Conservation (phyloP, 2,888 invertebrate species). For the Syrphus vitripennis region DNA sequence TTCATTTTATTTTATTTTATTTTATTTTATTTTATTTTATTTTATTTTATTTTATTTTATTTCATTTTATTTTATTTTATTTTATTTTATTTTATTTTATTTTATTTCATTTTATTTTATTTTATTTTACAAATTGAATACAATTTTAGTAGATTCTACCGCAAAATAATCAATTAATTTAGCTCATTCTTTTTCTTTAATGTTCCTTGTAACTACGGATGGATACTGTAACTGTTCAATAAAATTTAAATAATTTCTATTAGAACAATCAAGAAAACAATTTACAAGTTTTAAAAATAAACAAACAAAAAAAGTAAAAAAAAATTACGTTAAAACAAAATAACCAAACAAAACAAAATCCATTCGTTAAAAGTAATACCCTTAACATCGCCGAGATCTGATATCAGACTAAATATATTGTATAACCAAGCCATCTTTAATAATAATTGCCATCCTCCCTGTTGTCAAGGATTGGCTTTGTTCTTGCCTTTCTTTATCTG, state of each 20-base stretch:
- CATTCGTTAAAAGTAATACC: slow-evolving; percentile 33
- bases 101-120: no score
- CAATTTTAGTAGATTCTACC: no score
- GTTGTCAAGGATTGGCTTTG: slow-evolving; percentile 35
- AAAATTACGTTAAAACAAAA: background rate
- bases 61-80: no score
- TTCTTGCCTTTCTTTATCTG: slow-evolving; percentile 43
- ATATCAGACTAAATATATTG: background rate
- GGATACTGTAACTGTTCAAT: background rate
- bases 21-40: no score
- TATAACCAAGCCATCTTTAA: slow-evolving; percentile 19
- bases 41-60: no score
- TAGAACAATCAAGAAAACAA: background rate
- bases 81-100: no score
- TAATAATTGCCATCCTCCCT: slow-evolving; percentile 29
- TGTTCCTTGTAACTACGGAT: no score
- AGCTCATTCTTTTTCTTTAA: no score
- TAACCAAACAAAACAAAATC: slow-evolving; percentile 21
- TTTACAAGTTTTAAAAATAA: background rate
- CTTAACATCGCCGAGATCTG: slow-evolving; percentile 5
- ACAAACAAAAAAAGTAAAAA: background rate
- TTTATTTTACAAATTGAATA: no score
- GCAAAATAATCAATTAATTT: no score
- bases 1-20: no score
- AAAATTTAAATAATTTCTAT: slow-evolving; percentile 6